These are phyloP conservation scores for Australoheros scitulus DNA, from an alignment of 2,113 vertebrate genomes.

Conservation along the genomic window DNA sequence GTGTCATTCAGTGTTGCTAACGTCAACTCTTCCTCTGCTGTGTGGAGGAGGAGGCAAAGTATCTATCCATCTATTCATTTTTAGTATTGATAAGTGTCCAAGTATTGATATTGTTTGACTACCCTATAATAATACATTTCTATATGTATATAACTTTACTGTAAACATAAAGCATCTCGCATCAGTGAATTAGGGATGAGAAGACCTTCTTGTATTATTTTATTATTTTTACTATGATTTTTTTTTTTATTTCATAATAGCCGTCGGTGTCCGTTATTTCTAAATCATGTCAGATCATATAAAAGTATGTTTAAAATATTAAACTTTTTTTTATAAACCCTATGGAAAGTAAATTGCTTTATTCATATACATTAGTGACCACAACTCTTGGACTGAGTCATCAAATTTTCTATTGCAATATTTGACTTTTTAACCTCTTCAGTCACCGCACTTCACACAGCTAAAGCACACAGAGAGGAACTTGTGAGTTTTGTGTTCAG, in stretches of 20 bases:
- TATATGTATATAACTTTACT: too few species aligned
- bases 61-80: too few species aligned
- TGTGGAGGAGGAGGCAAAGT: too few species aligned
- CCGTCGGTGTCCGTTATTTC: not conserved
- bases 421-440: not conserved
- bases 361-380: not conserved
- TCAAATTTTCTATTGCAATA: not conserved
- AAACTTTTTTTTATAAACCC: not conserved
- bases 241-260: not conserved
- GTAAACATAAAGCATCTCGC: not conserved
- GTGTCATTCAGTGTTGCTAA: not conserved
- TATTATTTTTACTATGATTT: not conserved
- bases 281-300: not conserved
- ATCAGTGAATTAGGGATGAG: not conserved
- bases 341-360: not conserved
- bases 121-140: too few species aligned
- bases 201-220: not conserved
- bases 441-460: not conserved
- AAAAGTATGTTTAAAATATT: not conserved
- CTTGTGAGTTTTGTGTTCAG: not conserved
- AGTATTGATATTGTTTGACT: too few species aligned
- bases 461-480: not conserved
- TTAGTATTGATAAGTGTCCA: too few species aligned
- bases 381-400: not conserved
- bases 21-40: not conserved